phyloP scores from a whole-genome alignment of 1,140 invertebrate species.

The Tigriopus japonicus region DNA sequence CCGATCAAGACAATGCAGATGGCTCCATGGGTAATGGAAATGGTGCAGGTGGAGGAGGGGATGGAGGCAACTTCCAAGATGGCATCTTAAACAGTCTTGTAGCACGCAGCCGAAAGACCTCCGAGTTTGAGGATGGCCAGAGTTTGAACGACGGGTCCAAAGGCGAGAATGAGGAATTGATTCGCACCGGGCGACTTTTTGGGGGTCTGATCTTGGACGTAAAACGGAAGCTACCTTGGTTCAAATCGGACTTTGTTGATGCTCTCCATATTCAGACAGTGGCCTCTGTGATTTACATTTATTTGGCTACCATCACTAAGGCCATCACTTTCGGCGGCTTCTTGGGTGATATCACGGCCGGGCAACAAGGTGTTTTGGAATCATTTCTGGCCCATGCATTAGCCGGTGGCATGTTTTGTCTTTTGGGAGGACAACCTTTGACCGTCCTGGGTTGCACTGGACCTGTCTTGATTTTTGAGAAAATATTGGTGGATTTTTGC shows the following conservation, averaged over 20 bases:
- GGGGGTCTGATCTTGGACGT: conserved; percentile 81
- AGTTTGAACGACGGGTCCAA: conserved; percentile 15
- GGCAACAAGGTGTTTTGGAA: conserved; percentile 26
- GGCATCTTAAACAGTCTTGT: no score
- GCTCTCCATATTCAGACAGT: conserved; percentile 20
- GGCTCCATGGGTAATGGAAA: no score
- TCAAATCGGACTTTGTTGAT: conserved; percentile 18
- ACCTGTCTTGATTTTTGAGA: conserved; percentile 29
- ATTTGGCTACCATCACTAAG: conserved; percentile 29
- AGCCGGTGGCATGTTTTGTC: conserved; percentile 27
- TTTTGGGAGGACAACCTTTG: conserved; percentile 29
- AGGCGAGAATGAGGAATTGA: conserved; percentile 64
- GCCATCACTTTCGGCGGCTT: conserved; percentile 31
- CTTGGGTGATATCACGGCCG: conserved; percentile 24
- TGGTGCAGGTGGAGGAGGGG: no score
- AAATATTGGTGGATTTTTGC: conserved; percentile 26
- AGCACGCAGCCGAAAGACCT: no score
- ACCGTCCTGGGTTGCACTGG: conserved; percentile 30
- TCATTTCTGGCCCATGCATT: conserved; percentile 26
- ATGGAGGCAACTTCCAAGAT: no score
- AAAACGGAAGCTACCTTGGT: conserved; percentile 73
- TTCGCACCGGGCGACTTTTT: conserved; percentile 62
- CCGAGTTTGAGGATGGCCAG: no score
- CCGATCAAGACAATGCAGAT: no score
- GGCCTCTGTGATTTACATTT: conserved; percentile 28